Percentiles rank a stretch among this genome's conserved stretches.
Evolutionary conservation across 1,140 invertebrate genomes (phyloP).

Genomic region (Ips typographus): DNA sequence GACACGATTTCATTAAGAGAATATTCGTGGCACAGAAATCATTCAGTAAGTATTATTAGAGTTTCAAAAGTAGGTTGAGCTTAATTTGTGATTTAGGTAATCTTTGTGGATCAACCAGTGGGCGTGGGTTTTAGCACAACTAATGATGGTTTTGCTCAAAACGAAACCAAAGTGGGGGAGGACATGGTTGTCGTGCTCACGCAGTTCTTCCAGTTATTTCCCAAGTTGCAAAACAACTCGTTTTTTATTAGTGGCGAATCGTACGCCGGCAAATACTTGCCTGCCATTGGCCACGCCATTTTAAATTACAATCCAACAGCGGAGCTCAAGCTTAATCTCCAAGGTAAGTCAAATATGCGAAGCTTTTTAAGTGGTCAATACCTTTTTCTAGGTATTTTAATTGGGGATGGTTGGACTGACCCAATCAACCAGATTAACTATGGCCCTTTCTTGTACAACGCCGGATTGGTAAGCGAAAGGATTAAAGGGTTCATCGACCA

Average conservation of each 20-base stretch:
- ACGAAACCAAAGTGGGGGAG: conserved; percentile 65
- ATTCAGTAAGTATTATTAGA: conserved; percentile 57
- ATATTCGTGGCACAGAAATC: conserved; percentile 58
- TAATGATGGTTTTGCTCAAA: conserved; percentile 63
- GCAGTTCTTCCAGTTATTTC: conserved; percentile 75
- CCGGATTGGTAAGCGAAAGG: neutral
- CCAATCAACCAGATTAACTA: conserved; percentile 17
- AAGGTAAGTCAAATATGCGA: conserved; percentile 53
- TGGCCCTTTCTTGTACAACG: conserved; percentile 10
- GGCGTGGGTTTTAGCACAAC: conserved; percentile 78
- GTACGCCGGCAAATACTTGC: conserved; percentile 82
- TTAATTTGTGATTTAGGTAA: conserved; percentile 48
- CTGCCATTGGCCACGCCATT: conserved; percentile 73
- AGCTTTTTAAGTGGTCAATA: neutral
- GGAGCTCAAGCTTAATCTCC: conserved; percentile 64
- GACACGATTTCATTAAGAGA: conserved; percentile 54
- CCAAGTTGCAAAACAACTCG: conserved; percentile 64
- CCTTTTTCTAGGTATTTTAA: conserved; percentile 2
- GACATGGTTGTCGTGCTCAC: conserved; percentile 65
- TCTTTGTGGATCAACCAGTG: conserved; percentile 86
- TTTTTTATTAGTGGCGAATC: conserved; percentile 82
- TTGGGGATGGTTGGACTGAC: conserved; percentile 22
- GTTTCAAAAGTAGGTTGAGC: neutral
- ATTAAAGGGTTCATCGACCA: neutral
- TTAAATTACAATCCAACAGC: conserved; percentile 64